Conservation (phyloP, 1,140 invertebrate genomes). For the Drosophila bocqueti region DNA sequence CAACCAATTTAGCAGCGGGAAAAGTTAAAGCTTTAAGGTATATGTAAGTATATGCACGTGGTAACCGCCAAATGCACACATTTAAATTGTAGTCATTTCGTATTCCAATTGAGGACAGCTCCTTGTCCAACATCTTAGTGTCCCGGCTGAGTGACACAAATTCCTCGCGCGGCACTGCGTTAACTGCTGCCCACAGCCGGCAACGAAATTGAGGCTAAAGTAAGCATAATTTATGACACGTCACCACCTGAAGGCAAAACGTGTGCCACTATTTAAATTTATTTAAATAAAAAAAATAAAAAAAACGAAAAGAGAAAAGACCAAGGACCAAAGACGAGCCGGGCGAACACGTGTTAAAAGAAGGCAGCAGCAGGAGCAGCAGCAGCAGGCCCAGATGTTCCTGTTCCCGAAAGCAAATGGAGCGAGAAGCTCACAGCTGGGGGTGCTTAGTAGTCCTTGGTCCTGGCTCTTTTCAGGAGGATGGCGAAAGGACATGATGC, state of each 20-base stretch:
- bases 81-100: constrained; percentile 64
- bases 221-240: constrained; percentile 80
- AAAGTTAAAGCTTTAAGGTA: constrained; percentile 32
- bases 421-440: constrained; percentile 65
- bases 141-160: constrained; percentile 65
- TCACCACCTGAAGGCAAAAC: constrained; percentile 60
- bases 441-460: constrained; percentile 33
- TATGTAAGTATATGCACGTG: not conserved
- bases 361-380: constrained; percentile 34
- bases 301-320: not conserved
- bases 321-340: constrained; percentile 32
- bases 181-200: constrained; percentile 45
- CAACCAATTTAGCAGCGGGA: not conserved
- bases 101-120: constrained; percentile 44
- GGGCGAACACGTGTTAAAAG: constrained; percentile 69
- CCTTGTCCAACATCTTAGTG: constrained; percentile 42
- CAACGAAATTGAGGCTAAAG: constrained; percentile 76
- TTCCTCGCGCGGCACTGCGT: constrained; percentile 46
- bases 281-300: constrained; percentile 38
- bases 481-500: constrained; percentile 45
- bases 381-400: constrained; percentile 39
- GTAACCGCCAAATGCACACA: constrained; percentile 3
- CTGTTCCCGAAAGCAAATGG: constrained; percentile 69
- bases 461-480: not conserved
- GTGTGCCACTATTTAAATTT: constrained; percentile 76